phyloP scores from a whole-genome alignment of 2,113 vertebrate genomes.

The Trichomycterus rosablanca region DNA sequence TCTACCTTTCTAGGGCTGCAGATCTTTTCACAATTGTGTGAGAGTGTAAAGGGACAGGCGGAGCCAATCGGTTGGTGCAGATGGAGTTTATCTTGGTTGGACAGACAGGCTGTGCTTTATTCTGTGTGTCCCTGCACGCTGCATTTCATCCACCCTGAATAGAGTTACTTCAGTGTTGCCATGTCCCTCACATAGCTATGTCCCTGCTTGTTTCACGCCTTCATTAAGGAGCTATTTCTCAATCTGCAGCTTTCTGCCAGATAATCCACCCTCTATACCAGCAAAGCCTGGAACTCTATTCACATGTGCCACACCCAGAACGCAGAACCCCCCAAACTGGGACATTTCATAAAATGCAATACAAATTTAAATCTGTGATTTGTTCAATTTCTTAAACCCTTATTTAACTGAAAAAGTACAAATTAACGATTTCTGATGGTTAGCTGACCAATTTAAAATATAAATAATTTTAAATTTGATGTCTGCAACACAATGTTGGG shows the following conservation, averaged over 20 bases:
- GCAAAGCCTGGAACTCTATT: neutral
- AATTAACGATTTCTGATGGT: no score
- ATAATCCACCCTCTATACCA: constrained; percentile 7
- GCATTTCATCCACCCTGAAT: constrained; percentile 29
- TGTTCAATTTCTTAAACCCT: no score
- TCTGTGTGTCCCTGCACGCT: constrained; percentile 13
- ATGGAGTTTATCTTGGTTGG: constrained; percentile 41
- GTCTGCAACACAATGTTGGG: no score
- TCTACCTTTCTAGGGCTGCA: constrained; percentile 22
- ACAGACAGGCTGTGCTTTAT: constrained; percentile 38
- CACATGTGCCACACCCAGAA: constrained; percentile 2
- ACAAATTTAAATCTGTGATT: no score
- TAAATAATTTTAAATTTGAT: no score
- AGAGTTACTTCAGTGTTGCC: constrained; percentile 22
- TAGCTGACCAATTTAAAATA: no score
- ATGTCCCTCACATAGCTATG: constrained; percentile 32
- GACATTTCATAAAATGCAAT: no score
- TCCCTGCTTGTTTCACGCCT: constrained; percentile 22
- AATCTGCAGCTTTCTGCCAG: constrained; percentile 20
- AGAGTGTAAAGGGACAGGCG: constrained; percentile 31
- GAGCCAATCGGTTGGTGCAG: constrained; percentile 33
- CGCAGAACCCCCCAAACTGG: no score
- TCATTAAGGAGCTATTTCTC: constrained; percentile 30
- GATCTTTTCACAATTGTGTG: constrained; percentile 31
- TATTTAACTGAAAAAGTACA: no score